These are phyloP conservation scores for Drosophila willistoni DNA, from an alignment of 1,140 invertebrate genomes.

Conservation along the genomic window DNA sequence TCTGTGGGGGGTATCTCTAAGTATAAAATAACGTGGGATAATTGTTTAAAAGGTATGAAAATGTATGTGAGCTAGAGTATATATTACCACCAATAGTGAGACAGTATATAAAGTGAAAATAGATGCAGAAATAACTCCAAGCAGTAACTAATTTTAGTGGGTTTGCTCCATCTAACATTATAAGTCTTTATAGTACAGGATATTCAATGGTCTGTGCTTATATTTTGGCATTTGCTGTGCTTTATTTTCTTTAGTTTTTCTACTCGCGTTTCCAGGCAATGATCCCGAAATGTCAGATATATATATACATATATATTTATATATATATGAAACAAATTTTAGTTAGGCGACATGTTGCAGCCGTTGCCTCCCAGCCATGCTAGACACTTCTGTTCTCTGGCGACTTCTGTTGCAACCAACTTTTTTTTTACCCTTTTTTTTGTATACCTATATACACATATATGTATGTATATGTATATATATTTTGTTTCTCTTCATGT, in stretches of 20 bases:
- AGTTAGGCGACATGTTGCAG: conserved; percentile 54
- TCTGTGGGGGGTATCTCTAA: not conserved
- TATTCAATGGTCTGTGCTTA: not conserved
- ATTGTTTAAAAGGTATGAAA: not conserved
- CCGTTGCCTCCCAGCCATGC: not conserved
- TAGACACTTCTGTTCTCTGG: not conserved
- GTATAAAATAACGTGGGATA: not conserved
- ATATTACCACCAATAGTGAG: no score
- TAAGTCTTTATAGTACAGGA: not conserved
- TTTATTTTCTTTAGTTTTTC: conserved; percentile 4
- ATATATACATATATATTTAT: conserved; percentile 13
- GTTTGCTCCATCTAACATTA: no score
- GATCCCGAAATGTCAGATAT: conserved; percentile 61
- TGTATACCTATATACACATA: no score
- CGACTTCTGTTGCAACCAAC: conserved; percentile 10
- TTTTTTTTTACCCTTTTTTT: not conserved
- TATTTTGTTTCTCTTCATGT: conserved; percentile 20
- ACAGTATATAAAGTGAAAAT: no score
- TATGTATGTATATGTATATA: not conserved
- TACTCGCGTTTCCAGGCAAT: conserved; percentile 43
- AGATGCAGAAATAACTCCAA: no score
- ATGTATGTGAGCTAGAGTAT: not conserved
- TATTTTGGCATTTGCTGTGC: not conserved
- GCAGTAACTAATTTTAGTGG: no score
- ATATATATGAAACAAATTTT: conserved; percentile 59